Conservation (phyloP, 2,113 vertebrate species). For the Muntiacus reevesi region DNA sequence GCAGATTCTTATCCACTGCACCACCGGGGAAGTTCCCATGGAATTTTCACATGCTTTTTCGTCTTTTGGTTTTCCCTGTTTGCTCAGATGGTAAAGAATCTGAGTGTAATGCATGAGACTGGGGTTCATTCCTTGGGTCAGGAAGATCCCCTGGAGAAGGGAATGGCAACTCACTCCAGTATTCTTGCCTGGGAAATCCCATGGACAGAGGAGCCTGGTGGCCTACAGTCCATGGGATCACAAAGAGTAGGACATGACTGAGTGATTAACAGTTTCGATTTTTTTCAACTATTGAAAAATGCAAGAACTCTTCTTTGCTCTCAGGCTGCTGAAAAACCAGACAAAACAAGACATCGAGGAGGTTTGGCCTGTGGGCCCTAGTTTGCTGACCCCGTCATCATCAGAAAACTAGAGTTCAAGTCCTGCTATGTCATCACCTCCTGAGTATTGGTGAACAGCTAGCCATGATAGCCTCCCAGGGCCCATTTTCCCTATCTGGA, state of each 20-base stretch:
- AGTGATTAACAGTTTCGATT: not conserved
- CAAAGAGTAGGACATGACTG: not conserved
- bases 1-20: not conserved
- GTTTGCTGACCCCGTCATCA: rapidly evolving
- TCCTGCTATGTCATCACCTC: not conserved
- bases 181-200: not conserved
- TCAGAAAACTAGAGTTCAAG: not conserved
- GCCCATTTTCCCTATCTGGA: not conserved
- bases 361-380: rapidly evolving
- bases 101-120: not conserved
- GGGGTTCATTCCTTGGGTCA: not conserved
- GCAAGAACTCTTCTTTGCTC: not conserved
- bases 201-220: not conserved
- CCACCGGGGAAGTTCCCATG: not conserved
- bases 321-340: not conserved
- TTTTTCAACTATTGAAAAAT: not conserved
- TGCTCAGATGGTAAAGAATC: not conserved
- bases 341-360: not conserved
- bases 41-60: not conserved
- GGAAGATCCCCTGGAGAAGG: not conserved
- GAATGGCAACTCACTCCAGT: not conserved
- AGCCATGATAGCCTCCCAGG: rapidly evolving
- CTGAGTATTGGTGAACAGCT: not conserved
- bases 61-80: not conserved
- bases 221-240: not conserved